Conservation (phyloP, 2,113 vertebrate genomes). For the Zonotrichia leucophrys region DNA sequence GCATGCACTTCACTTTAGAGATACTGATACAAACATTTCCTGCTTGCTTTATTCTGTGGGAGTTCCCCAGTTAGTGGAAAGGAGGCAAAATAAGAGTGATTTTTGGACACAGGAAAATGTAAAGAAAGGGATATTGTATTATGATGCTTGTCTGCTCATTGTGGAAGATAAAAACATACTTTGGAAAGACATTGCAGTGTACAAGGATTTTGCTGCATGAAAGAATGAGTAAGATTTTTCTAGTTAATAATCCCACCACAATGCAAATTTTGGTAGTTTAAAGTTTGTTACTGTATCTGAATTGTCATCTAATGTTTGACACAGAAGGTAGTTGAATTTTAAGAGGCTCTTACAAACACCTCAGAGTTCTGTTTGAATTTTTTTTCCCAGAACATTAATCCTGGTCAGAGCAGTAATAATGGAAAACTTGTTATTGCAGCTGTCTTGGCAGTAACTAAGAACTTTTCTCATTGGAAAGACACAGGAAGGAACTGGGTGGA, state of each 20-base stretch:
- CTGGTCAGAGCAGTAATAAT: neutral
- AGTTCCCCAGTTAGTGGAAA: neutral
- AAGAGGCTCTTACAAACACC: neutral
- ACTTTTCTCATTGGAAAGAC: neutral
- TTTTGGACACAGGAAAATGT: neutral
- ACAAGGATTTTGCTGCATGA: neutral
- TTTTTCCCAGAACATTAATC: neutral
- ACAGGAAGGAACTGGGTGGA: neutral
- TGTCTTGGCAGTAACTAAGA: neutral
- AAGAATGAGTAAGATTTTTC: neutral
- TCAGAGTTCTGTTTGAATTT: neutral
- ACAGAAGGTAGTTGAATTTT: neutral
- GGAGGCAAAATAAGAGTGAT: neutral
- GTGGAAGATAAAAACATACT: neutral
- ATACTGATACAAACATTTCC: neutral
- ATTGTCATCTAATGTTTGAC: neutral
- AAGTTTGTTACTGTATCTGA: neutral
- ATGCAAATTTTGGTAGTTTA: neutral
- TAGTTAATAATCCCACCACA: neutral
- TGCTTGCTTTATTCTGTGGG: neutral
- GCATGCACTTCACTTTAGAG: neutral
- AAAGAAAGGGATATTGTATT: neutral
- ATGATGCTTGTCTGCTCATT: neutral
- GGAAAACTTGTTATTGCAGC: neutral
- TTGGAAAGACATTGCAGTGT: neutral